phyloP scores from a whole-genome alignment of 2,113 vertebrate genomes.

The Cichladusa arquata region DNA sequence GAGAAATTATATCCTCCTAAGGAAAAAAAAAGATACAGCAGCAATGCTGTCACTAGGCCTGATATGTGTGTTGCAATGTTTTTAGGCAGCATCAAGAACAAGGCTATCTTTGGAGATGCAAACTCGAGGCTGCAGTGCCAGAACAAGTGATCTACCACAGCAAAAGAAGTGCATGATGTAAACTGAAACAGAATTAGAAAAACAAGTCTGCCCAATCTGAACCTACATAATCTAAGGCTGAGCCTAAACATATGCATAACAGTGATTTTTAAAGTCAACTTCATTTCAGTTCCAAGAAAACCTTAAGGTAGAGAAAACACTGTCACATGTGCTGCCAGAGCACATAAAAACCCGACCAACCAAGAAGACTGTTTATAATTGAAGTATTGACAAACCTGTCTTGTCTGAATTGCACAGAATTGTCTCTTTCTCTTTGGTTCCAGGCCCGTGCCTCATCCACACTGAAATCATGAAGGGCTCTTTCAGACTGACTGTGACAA shows the following conservation, averaged over 20 bases:
- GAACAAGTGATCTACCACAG: not conserved
- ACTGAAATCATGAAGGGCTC: conserved; percentile 93
- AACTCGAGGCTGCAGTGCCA: not conserved
- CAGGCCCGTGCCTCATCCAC: conserved; percentile 94
- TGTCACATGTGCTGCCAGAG: not conserved
- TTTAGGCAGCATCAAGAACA: not conserved
- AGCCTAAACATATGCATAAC: not conserved
- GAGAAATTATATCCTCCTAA: not conserved
- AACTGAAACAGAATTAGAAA: not conserved
- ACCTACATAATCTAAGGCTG: not conserved
- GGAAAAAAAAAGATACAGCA: not conserved
- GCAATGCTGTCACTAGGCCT: not conserved
- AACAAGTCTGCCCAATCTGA: not conserved
- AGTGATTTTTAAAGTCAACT: not conserved
- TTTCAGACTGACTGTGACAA: conserved; percentile 82
- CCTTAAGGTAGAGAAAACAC: not conserved
- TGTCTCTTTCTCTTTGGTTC: conserved; percentile 89
- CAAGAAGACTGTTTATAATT: fast-evolving
- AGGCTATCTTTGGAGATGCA: not conserved
- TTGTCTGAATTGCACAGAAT: conserved; percentile 96
- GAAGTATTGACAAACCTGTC: conserved; percentile 74
- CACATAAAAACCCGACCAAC: not conserved
- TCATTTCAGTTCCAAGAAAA: not conserved
- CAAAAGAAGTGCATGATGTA: not conserved
- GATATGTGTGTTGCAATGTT: not conserved